Evolutionary conservation across 2,888 invertebrate genomes (phyloP).

Genomic region (Maniola hyperantus): DNA sequence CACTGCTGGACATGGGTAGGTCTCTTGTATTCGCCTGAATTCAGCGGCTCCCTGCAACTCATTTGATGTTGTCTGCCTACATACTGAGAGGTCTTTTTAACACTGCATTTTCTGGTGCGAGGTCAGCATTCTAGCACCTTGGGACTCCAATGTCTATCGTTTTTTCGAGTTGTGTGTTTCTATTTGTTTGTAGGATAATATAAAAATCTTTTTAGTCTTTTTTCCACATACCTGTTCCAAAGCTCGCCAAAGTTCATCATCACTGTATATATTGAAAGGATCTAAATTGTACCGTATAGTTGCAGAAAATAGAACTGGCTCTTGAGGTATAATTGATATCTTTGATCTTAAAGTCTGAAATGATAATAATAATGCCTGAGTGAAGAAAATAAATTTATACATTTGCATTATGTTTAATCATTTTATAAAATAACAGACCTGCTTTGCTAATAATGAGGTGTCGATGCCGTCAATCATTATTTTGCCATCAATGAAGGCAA

Average conservation of each 20-base stretch:
- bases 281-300: conserved; percentile 89
- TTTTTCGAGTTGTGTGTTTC: too few species aligned
- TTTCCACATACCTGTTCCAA: conserved; percentile 83
- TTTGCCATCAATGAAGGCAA: conserved; percentile 84
- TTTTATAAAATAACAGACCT: conserved; percentile 52
- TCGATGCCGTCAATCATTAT: conserved; percentile 86
- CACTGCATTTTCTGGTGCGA: too few species aligned
- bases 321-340: conserved; percentile 88
- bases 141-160: too few species aligned
- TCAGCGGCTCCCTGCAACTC: too few species aligned
- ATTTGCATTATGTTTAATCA: neutral
- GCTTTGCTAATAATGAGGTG: conserved; percentile 80
- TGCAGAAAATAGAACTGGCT: conserved; percentile 91
- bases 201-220: neutral
- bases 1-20: too few species aligned
- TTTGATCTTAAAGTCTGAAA: conserved; percentile 83
- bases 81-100: too few species aligned
- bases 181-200: neutral
- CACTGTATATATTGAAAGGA: conserved; percentile 87
- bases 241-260: conserved; percentile 87
- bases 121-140: too few species aligned
- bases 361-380: conserved; percentile 43
- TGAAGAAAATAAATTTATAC: neutral
- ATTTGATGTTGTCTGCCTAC: too few species aligned
- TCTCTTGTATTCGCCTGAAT: too few species aligned